Evolutionary conservation across 1,140 invertebrate genomes (phyloP), one percentile per base, ranked within the genome.

Genomic region (Diuraphis noxia): DNA sequence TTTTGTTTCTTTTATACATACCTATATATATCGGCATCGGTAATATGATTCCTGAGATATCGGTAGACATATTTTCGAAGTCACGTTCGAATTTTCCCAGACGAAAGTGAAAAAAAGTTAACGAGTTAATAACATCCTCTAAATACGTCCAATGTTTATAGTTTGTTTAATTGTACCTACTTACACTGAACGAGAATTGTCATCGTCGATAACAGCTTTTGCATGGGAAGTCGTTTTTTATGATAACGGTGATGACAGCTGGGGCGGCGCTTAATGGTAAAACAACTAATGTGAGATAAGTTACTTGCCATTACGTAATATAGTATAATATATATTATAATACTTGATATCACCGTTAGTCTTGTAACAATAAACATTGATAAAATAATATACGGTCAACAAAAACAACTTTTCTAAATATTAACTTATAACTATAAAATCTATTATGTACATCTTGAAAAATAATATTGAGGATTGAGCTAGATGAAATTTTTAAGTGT

Each of bases 1-100:
- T n/a, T n/a, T 84, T 41, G 84, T 86, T 36, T 36, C 34, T 52
- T 36, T 4, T 17, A 46, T 36, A 21, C 25, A 8, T 88, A 17
- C 30, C 9, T 34, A 6, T 38, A 43, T 38, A 77, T 81, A 30
- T 36, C 34, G 23, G 52, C 43, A 46, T 79, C 23, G n/a, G 88
- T 38, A 40, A 90, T 81, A 90, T 90, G 43, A 30, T 49, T 90
- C 88, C 30, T 23, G 43, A 49, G 77, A 49, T 46, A 89, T 38
- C n/a, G 52, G 30, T 41, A 19, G 63, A n/a, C n/a, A 10, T 89
- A 21, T n/a, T 77, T n/a, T 13, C 9, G n/a, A 77, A 72, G 63
- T 79, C 41, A 89, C 40, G 63, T 89, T 21, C 56, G 17, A 63
- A 72, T 72, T 43, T 88, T 88, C 56, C 25, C 49, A 87, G 43